A percentile compares a stretch with the other conserved stretches of the same genome.
Evolutionary conservation across 2,113 vertebrate species (phyloP).

Genomic region (Cebidichthys violaceus): DNA sequence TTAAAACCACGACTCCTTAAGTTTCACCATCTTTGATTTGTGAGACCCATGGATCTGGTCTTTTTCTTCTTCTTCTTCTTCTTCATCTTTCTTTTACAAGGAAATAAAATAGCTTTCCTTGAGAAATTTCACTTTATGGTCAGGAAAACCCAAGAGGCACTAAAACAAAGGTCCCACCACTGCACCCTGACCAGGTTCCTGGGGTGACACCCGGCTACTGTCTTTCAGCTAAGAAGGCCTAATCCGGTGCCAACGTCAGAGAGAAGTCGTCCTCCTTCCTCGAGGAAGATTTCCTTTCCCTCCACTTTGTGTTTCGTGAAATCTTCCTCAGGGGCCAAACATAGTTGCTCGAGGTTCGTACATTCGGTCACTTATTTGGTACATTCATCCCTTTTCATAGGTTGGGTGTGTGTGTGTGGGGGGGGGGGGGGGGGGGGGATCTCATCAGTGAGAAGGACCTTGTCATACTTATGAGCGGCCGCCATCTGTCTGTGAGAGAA

Average conservation of each 20-base stretch:
- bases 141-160: constrained; percentile 51
- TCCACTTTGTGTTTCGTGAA: background rate
- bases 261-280: constrained; percentile 25
- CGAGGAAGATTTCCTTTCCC: constrained; percentile 2
- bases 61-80: background rate
- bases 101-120: constrained; percentile 31
- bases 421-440: background rate
- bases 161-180: constrained; percentile 37
- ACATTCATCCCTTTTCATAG: constrained; percentile 65
- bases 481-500: constrained; percentile 23
- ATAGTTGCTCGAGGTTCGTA: constrained; percentile 48
- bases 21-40: constrained; percentile 14
- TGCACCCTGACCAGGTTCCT: constrained; percentile 11
- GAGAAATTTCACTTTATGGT: constrained; percentile 27
- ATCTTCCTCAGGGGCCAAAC: constrained; percentile 1
- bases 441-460: constrained; percentile 25
- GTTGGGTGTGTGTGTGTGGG: background rate
- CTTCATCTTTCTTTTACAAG: background rate
- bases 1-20: constrained; percentile 5
- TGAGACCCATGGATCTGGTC: constrained; percentile 15
- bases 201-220: constrained; percentile 13
- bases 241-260: constrained; percentile 19
- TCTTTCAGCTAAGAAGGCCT: constrained; percentile 24
- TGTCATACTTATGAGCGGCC: constrained; percentile 17
- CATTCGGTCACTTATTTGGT: constrained; percentile 71